Evolutionary conservation across 2,113 vertebrate species (phyloP), one percentile per base, ranked within the genome.

Genomic region (Oreocharis arfaki): DNA sequence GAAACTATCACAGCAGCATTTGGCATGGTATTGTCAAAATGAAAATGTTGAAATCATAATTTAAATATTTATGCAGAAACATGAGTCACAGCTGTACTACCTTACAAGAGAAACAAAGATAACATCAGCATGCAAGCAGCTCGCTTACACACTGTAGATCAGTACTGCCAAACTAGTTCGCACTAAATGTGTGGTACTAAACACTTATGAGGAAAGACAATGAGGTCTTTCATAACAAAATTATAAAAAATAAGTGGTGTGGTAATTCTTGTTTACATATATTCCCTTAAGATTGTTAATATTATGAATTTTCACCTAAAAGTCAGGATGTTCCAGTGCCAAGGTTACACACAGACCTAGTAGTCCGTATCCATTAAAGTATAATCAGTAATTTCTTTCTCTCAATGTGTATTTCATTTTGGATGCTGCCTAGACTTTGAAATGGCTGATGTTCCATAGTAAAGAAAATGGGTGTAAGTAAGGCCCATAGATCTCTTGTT

Each of bases 11-110:
- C 28, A 81, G 49, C 53, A 87, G 28, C 37, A 68, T 52, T 91
- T 93, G 65, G 65, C 77, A 84, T 3, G 3, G 41, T 16, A 39
- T 37, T 42, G 33, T 87, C 70, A 71, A 82, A 87, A 67, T 21
- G 39, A 94, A 84, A 75, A 91, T 95, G 87, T 75, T 87, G 93
- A 93, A 96, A 95, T 39, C 2, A 2, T 20, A 39, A 79, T 95
- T 81, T 89, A 84, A 87, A 94, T 94, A 76, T 87, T 94, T 78
- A 47, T 79, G 44, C 81, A 84, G 79, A 91, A 55, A 33, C 39
- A 63, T 87, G 91, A 94, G 69, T 96, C 95, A 94, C 39, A 75
- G 73, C 74, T 84, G 57, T 52, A 56, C 56, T 84, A 39, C 70
- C 53, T 82, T 79, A 68, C 81, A 75, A 64, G 39, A 89, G 65